Conservation (phyloP, 2,888 invertebrate species). For the Hirtodrosophila trivittata region DNA sequence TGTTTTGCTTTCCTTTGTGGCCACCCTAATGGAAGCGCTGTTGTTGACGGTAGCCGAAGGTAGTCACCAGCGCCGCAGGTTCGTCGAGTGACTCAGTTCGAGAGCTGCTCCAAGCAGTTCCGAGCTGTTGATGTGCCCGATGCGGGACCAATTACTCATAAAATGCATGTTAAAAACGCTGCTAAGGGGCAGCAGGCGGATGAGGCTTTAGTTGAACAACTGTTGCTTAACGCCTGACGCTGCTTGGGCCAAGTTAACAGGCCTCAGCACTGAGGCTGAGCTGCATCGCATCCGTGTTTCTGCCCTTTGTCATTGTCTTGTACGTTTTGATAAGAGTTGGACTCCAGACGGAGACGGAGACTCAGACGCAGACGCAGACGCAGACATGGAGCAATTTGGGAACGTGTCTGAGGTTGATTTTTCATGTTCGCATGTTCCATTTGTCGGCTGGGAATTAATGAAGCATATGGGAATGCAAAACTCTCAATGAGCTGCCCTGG, state of each 20-base stretch:
- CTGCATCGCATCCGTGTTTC: constrained; percentile 42
- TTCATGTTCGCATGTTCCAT: constrained; percentile 69
- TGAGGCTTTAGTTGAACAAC: constrained; percentile 61
- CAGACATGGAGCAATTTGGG: constrained; percentile 70
- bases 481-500: constrained; percentile 47
- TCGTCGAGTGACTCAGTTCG: constrained; percentile 62
- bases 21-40: constrained; percentile 73
- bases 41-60: constrained; percentile 70
- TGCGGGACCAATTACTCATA: constrained; percentile 78
- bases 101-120: constrained; percentile 4
- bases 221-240: constrained; percentile 72
- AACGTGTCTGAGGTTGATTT: constrained; percentile 62
- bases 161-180: constrained; percentile 72
- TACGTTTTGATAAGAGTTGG: constrained; percentile 69
- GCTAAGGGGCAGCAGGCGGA: not conserved
- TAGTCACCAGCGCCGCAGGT: constrained; percentile 30
- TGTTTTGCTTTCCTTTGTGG: constrained; percentile 37
- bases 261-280: constrained; percentile 13
- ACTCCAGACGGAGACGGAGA: constrained; percentile 32
- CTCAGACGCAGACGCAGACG: constrained; percentile 27
- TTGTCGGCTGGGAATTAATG: constrained; percentile 32
- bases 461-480: constrained; percentile 24
- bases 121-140: constrained; percentile 63
- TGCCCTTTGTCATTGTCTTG: constrained; percentile 81
- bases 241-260: constrained; percentile 36